Percentiles rank a stretch among this genome's conserved stretches.
Conservation (phyloP, 2,113 vertebrate species). For the Addax nasomaculatus region DNA sequence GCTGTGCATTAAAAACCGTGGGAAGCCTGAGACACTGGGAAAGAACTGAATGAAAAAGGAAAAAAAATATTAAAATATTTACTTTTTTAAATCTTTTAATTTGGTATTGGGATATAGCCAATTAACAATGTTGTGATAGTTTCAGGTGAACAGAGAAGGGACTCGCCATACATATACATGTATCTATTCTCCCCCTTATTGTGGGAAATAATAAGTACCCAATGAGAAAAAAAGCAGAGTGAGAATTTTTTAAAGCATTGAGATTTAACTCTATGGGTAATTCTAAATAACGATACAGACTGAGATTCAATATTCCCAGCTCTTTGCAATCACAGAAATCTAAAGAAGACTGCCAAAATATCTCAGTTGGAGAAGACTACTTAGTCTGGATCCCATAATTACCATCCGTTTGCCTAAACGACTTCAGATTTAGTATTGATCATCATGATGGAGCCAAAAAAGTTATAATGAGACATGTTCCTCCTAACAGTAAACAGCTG, state of each 20-base stretch:
- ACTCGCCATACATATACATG: not conserved
- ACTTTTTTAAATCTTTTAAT: not conserved
- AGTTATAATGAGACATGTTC: not conserved
- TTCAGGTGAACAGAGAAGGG: not conserved
- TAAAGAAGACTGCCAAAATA: not conserved
- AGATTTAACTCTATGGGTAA: not conserved
- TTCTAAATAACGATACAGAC: not conserved
- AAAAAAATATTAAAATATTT: not conserved
- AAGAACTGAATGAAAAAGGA: not conserved
- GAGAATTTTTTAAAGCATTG: not conserved
- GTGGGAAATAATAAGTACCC: not conserved
- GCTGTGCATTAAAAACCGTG: not conserved
- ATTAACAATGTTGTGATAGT: not conserved
- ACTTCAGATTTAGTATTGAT: not conserved
- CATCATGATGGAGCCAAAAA: not conserved
- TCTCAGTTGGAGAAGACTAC: not conserved
- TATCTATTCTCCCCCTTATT: not conserved
- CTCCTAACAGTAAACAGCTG: not conserved
- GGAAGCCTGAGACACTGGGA: not conserved
- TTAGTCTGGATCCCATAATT: not conserved
- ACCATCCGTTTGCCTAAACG: not conserved
- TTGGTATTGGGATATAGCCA: not conserved
- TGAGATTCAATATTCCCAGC: not conserved
- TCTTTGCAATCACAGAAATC: not conserved
- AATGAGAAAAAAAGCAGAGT: not conserved